Conservation (phyloP, 2,113 vertebrate genomes). For the Origma solitaria region DNA sequence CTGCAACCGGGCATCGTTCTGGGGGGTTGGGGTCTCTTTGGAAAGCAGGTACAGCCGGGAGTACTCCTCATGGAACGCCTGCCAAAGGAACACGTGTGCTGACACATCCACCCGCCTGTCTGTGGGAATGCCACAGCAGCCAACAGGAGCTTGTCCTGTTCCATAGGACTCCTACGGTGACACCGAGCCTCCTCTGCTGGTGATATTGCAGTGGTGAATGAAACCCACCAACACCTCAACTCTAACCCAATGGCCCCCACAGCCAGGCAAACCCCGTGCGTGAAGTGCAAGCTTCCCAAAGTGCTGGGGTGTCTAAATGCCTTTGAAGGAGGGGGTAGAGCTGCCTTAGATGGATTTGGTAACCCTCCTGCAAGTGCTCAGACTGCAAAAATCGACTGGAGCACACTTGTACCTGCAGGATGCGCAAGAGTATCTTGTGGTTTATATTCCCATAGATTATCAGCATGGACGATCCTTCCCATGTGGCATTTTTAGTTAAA, state of each 20-base stretch:
- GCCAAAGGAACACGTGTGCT: accelerated
- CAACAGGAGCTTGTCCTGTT: neutral
- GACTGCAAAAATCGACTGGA: neutral
- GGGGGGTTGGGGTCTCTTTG: constrained; percentile 79
- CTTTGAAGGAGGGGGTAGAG: neutral
- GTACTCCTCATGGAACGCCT: constrained; percentile 1
- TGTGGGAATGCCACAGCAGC: accelerated
- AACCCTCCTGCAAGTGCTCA: neutral
- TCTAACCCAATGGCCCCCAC: no score
- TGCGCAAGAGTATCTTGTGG: neutral
- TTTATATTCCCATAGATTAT: neutral
- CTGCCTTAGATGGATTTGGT: neutral
- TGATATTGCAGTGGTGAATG: accelerated
- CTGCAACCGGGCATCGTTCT: constrained; percentile 86
- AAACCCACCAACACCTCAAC: neutral
- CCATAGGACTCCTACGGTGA: accelerated
- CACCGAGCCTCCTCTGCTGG: neutral
- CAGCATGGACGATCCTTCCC: neutral
- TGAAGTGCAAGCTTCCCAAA: accelerated
- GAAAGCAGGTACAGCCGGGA: constrained; percentile 84
- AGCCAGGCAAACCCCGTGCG: no score
- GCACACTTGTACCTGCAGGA: neutral
- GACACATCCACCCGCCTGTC: accelerated
- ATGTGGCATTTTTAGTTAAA: neutral
- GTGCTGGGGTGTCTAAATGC: neutral